Evolutionary conservation across 1,140 invertebrate species (phyloP), one percentile per base, ranked within the genome.

Genomic region (Ruditapes philippinarum): DNA sequence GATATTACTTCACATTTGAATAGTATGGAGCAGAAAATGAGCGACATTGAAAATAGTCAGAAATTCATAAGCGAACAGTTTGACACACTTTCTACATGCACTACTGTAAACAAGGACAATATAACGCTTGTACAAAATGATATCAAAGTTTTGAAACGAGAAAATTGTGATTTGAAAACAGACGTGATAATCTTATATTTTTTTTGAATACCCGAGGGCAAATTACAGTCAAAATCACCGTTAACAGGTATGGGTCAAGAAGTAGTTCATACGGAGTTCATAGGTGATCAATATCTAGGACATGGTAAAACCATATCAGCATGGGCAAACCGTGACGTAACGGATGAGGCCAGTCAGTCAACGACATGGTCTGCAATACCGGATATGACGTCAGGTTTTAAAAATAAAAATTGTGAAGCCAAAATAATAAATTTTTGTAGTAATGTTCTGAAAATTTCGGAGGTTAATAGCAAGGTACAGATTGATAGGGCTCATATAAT

Each of bases 31-130:
- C 36, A 9, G 40, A 45, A 40, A 25, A 73, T 73, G 3, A 42
- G 25, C 28, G 40, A 40, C 19, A 73, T 73, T 4, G 68, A 73
- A 45, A 45, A 45, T n/a, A 25, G 19, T 5, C 28, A 68, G 7
- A 73, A 5, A 73, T 73, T 42, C 12, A n/a, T 73, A 3, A 73
- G 68, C n/a, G 68, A 42, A 42, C 68, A 73, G 25, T 73, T 42
- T 73, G 68, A 73, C 12, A n/a, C 17, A 25, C 36, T 42, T 42
- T 45, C 22, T 40, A 28, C 7, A 3, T 40, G 68, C 19, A 42
- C 68, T 1, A n/a, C 19, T 31, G 36, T 25, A 40, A 73, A 73
- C 7, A 31, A 65, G 33, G 9, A 65, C 28, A 65, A 36, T 36
- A 65, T 65, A 31, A 19, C 5, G 5, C 33, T 31, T 31, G 31